phyloP scores from a whole-genome alignment of 53 echinoderm and acorn worm genomes.

The Stichopus horrens region DNA sequence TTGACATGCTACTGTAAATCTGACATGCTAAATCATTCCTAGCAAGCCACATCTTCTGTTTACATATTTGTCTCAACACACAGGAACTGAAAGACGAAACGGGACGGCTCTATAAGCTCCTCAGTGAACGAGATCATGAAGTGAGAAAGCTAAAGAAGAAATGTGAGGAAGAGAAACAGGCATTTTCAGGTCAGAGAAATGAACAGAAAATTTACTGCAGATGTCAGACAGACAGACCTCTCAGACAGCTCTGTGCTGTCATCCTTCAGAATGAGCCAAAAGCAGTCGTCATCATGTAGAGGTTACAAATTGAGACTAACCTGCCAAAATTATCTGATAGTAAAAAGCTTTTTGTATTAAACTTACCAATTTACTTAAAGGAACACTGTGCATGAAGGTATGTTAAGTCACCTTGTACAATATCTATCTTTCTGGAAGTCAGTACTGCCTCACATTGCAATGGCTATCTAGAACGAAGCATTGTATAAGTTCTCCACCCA shows the following conservation, averaged over 20 bases:
- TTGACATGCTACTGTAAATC: too few species aligned
- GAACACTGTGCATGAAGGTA: too few species aligned
- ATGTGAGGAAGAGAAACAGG: slow-evolving; percentile 84
- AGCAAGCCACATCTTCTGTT: background rate
- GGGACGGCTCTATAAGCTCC: slow-evolving; percentile 90
- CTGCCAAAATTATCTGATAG: too few species aligned
- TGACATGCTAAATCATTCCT: background rate
- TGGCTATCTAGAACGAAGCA: too few species aligned
- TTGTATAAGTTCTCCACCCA: too few species aligned
- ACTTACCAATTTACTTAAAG: too few species aligned
- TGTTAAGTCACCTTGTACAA: too few species aligned
- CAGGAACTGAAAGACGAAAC: slow-evolving; percentile 98
- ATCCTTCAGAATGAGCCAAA: background rate
- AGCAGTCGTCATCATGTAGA: background rate
- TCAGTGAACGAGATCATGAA: slow-evolving; percentile 97
- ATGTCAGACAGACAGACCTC: background rate
- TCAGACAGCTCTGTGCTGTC: background rate
- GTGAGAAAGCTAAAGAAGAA: slow-evolving; percentile 94
- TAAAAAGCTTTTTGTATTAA: too few species aligned
- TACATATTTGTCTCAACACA: background rate
- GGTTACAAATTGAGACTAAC: too few species aligned
- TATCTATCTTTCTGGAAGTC: too few species aligned
- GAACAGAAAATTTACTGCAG: background rate
- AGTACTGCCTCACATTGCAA: too few species aligned
- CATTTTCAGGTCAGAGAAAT: slow-evolving; percentile 69